phyloP scores from a whole-genome alignment of 2,113 vertebrate genomes.

The Prolemur simus region DNA sequence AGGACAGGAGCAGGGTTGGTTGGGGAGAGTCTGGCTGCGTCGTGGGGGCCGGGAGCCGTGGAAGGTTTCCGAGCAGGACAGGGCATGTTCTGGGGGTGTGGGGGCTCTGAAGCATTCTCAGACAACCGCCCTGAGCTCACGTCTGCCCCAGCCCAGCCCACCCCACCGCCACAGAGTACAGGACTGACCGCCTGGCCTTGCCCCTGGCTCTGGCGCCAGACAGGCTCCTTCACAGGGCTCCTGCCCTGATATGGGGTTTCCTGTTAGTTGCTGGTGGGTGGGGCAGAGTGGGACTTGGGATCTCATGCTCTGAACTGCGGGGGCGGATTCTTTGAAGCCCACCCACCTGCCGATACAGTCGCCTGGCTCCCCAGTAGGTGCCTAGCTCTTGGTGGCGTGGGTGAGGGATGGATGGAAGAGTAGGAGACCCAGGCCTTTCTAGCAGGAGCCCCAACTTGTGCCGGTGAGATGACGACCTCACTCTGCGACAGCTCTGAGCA shows the following conservation, averaged over 20 bases:
- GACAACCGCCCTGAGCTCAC: neutral
- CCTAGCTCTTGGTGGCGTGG: neutral
- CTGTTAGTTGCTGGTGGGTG: neutral
- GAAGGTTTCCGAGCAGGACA: neutral
- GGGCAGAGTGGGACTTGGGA: accelerated
- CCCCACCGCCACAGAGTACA: neutral
- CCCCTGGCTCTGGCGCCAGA: neutral
- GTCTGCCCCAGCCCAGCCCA: neutral
- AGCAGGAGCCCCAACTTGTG: neutral
- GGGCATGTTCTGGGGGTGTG: neutral
- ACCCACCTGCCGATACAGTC: accelerated
- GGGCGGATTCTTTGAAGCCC: neutral
- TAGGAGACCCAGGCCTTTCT: neutral
- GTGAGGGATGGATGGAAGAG: neutral
- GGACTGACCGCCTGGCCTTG: neutral
- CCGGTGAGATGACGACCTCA: neutral
- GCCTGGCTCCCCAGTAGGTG: neutral
- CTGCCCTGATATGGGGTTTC: constrained; percentile 14
- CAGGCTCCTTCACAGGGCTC: neutral
- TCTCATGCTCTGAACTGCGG: neutral
- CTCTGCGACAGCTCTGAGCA: neutral
- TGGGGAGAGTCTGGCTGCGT: neutral
- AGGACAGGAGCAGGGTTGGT: neutral
- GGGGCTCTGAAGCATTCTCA: neutral
- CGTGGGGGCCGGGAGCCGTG: neutral